phyloP scores from a whole-genome alignment of 2,113 vertebrate genomes.

The Tachuris rubrigastra region DNA sequence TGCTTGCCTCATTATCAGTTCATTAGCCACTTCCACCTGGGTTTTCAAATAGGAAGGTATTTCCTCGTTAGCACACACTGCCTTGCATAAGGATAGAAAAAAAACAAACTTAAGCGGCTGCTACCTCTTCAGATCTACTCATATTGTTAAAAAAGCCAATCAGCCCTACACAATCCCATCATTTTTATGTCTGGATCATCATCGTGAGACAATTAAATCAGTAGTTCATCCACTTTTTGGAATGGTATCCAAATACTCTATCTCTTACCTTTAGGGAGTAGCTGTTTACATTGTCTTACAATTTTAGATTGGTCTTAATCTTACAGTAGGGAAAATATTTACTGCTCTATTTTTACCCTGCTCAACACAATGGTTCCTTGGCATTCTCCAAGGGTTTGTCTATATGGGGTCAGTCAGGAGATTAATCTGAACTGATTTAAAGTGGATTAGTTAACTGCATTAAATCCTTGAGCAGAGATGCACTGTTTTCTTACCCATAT shows the following conservation, averaged over 20 bases:
- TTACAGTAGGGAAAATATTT: conserved; percentile 33
- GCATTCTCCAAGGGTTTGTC: neutral
- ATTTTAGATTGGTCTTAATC: conserved; percentile 8
- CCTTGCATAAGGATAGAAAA: neutral
- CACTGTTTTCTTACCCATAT: conserved; percentile 20
- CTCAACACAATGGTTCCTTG: neutral
- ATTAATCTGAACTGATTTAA: conserved; percentile 62
- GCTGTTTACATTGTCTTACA: neutral
- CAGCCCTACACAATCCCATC: neutral
- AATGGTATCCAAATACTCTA: neutral
- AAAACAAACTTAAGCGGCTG: neutral
- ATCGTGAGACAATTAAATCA: neutral
- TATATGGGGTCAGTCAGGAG: conserved; percentile 3
- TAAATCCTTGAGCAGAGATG: conserved; percentile 13
- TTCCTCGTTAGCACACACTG: conserved; percentile 45
- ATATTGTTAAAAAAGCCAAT: neutral
- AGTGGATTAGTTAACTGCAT: conserved; percentile 49
- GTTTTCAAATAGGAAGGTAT: conserved; percentile 16
- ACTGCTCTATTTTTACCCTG: neutral
- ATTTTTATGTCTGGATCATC: neutral
- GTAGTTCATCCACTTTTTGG: neutral
- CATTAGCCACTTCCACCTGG: conserved; percentile 53
- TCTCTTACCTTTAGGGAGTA: neutral
- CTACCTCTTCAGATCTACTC: neutral
- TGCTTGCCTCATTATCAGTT: conserved; percentile 52